Percentiles rank a stretch among this genome's conserved stretches.
Conservation (phyloP, 2,888 invertebrate species). For the Chironomus riparius region DNA sequence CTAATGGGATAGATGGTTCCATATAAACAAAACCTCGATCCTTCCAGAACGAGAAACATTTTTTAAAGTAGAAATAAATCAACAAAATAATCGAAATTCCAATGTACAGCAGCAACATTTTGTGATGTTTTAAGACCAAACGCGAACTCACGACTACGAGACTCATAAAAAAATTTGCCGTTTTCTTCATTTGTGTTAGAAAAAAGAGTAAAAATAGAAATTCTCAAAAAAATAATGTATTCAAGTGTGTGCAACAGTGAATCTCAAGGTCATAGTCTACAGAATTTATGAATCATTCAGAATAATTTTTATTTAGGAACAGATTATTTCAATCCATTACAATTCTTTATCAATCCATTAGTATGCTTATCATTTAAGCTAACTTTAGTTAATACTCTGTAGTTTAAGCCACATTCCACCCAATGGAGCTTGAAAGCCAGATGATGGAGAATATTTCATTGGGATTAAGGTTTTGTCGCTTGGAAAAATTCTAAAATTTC, state of each 20-base stretch:
- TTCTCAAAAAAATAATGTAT: no score
- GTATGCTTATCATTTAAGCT: background rate
- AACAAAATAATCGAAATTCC: background rate
- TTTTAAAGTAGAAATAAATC: slow-evolving; percentile 12
- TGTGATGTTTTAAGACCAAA: no score
- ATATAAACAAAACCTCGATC: slow-evolving; percentile 1
- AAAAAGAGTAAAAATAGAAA: no score
- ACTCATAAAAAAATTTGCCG: no score
- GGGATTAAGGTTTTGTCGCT: background rate
- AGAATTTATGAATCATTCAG: no score
- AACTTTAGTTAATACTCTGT: background rate
- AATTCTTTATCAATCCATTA: no score
- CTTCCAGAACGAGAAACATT: background rate
- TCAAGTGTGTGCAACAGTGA: no score
- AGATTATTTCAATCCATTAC: no score
- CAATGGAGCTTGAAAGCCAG: background rate
- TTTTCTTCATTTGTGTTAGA: no score
- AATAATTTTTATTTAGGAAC: no score
- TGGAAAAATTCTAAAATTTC: background rate
- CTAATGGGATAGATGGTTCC: background rate
- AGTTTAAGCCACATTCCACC: slow-evolving; percentile 19
- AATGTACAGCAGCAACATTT: background rate
- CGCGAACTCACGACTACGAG: no score
- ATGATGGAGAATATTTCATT: slow-evolving; percentile 7
- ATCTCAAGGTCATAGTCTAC: no score